These are phyloP conservation scores for Parthenolecanium corni DNA, from an alignment of 2,888 invertebrate genomes.

Conservation along the genomic window DNA sequence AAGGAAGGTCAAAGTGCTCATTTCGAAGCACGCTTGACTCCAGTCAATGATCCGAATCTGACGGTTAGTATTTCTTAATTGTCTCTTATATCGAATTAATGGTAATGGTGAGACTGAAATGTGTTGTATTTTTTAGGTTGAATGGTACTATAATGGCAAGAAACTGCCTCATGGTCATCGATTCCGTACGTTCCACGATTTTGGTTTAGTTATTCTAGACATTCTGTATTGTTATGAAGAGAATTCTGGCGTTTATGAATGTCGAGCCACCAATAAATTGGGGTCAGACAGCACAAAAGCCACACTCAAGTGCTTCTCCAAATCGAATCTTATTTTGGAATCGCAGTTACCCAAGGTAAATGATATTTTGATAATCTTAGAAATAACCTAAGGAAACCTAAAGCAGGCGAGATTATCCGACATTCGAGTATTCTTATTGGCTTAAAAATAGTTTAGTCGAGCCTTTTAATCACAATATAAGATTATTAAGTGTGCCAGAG, in stretches of 20 bases:
- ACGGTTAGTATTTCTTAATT: slow-evolving; percentile 42
- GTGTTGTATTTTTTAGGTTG: slow-evolving; percentile 43
- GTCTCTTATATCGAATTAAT: not conserved
- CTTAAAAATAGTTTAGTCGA: too few relatives aligned
- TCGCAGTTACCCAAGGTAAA: slow-evolving; percentile 80
- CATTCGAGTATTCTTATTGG: too few relatives aligned
- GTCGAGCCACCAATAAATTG: slow-evolving; percentile 80
- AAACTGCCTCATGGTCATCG: slow-evolving; percentile 89
- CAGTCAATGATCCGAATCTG: slow-evolving; percentile 87
- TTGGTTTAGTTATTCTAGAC: slow-evolving; percentile 90
- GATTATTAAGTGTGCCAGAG: too few relatives aligned
- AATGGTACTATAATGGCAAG: slow-evolving; percentile 90
- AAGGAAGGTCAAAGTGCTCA: slow-evolving; percentile 92
- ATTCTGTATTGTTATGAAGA: slow-evolving; percentile 93
- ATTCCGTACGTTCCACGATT: slow-evolving; percentile 94
- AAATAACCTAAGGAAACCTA: not conserved
- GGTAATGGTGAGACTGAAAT: not conserved
- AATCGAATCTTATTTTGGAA: slow-evolving; percentile 78
- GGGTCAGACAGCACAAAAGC: slow-evolving; percentile 80
- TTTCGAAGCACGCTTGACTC: slow-evolving; percentile 83
- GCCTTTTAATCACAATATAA: too few relatives aligned
- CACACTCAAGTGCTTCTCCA: slow-evolving; percentile 72
- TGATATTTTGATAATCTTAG: not conserved
- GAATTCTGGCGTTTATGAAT: slow-evolving; percentile 88
- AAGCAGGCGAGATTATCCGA: too few relatives aligned